A percentile compares a stretch with the other conserved stretches of the same genome.
These are phyloP conservation scores for Spea bombifrons DNA, from an alignment of 2,113 vertebrate species.

Conservation along the genomic window DNA sequence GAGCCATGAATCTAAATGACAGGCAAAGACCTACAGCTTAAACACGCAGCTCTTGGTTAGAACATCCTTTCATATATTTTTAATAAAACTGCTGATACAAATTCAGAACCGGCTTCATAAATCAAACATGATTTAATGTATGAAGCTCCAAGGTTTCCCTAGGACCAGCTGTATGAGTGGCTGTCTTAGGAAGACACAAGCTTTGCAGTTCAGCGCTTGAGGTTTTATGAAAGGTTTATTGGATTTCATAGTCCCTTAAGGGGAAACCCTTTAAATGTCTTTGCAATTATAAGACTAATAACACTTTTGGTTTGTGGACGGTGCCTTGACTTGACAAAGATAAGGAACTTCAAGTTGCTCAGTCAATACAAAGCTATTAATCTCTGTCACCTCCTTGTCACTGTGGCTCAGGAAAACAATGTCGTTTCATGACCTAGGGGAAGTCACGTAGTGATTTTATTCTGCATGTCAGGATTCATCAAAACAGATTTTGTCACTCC, in stretches of 20 bases:
- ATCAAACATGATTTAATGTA: conserved; percentile 80
- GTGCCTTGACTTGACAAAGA: conserved; percentile 87
- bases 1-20: conserved; percentile 51
- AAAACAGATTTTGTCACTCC: conserved; percentile 72
- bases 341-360: conserved; percentile 96
- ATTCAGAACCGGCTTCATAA: conserved; percentile 83
- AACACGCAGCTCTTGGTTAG: conserved; percentile 57
- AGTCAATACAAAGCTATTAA: conserved; percentile 98
- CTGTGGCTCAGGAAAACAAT: conserved; percentile 74
- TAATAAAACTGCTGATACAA: conserved; percentile 86
- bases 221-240: conserved; percentile 97
- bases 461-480: conserved; percentile 79
- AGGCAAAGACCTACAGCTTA: conserved; percentile 51
- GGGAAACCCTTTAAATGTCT: conserved; percentile 98
- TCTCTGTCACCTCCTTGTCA: conserved; percentile 94
- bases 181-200: conserved; percentile 59
- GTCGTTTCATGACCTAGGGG: conserved; percentile 77
- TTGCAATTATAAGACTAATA: conserved; percentile 98
- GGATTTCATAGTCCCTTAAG: conserved; percentile 93
- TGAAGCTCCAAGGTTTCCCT: conserved; percentile 69
- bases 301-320: conserved; percentile 83
- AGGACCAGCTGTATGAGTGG: conserved; percentile 59
- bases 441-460: conserved; percentile 76
- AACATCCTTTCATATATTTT: conserved; percentile 81
- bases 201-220: conserved; percentile 66